Percentiles rank a stretch among this genome's conserved stretches.
These are phyloP conservation scores for Lysandra coridon DNA, from an alignment of 2,888 invertebrate species.

Conservation along the genomic window DNA sequence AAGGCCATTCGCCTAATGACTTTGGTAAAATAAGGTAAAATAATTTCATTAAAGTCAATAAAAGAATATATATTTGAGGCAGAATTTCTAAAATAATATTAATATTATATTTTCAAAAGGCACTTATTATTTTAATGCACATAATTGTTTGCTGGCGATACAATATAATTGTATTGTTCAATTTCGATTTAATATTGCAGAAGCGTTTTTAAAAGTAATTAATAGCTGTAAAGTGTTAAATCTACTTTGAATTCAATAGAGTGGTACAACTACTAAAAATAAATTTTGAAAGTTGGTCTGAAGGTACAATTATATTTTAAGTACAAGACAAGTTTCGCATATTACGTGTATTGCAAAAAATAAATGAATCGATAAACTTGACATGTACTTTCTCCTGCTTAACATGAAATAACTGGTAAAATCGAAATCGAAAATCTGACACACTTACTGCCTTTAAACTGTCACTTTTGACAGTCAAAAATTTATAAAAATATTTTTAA, in stretches of 20 bases:
- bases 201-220: not conserved
- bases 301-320: not conserved
- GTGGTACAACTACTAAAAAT: not conserved
- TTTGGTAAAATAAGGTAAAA: not conserved
- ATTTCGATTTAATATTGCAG: not conserved
- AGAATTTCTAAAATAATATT: not conserved
- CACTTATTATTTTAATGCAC: not conserved
- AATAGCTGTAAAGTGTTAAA: not conserved
- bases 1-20: conserved; percentile 4
- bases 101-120: not conserved
- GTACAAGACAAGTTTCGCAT: conserved; percentile 10
- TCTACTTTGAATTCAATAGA: not conserved
- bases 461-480: not conserved
- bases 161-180: not conserved
- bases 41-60: not conserved
- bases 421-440: conserved; percentile 22
- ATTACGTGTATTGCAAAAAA: not conserved
- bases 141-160: not conserved
- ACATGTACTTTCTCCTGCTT: not conserved
- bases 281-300: not conserved
- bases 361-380: conserved; percentile 2
- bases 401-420: conserved; percentile 17
- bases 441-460: not conserved
- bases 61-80: not conserved
- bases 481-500: not conserved